These are phyloP conservation scores for Scytalopus superciliaris DNA, from an alignment of 2,113 vertebrate genomes.

Conservation along the genomic window DNA sequence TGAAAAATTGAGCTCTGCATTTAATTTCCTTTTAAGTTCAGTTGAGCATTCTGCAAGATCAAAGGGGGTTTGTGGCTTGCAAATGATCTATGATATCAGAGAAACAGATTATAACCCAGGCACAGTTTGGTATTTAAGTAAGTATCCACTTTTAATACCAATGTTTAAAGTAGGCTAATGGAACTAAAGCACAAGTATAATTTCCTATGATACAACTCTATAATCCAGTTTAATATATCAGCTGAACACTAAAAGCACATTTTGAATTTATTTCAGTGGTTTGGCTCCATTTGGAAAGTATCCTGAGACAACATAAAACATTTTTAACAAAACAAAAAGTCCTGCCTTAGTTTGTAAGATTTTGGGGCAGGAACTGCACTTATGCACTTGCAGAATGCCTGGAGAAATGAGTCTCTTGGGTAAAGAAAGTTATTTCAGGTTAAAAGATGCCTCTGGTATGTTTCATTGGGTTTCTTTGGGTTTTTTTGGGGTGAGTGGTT, in stretches of 20 bases:
- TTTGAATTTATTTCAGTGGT: conserved; percentile 31
- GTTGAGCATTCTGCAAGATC: conserved; percentile 66
- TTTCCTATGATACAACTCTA: conserved; percentile 52
- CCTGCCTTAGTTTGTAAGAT: background rate
- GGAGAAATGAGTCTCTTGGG: background rate
- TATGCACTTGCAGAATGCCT: background rate
- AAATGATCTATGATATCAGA: conserved; percentile 69
- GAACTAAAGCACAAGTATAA: conserved; percentile 34
- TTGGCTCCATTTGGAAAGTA: background rate
- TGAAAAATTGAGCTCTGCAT: conserved; percentile 73
- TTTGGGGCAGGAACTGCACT: background rate
- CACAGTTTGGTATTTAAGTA: conserved; percentile 66
- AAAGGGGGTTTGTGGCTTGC: conserved; percentile 67
- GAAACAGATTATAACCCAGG: conserved; percentile 64
- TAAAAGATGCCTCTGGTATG: background rate
- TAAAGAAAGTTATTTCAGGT: background rate
- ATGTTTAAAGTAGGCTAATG: conserved; percentile 68
- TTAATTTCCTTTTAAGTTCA: conserved; percentile 75
- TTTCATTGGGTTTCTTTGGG: fast-evolving
- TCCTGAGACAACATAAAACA: background rate
- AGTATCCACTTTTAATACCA: conserved; percentile 53
- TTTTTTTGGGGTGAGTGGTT: background rate
- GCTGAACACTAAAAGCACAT: conserved; percentile 5
- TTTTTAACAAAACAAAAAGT: background rate
- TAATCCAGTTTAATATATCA: conserved; percentile 59